Evolutionary conservation across 2,888 invertebrate genomes (phyloP), one percentile per base, ranked within the genome.

Genomic region (Drosophila quasianomalipes): DNA sequence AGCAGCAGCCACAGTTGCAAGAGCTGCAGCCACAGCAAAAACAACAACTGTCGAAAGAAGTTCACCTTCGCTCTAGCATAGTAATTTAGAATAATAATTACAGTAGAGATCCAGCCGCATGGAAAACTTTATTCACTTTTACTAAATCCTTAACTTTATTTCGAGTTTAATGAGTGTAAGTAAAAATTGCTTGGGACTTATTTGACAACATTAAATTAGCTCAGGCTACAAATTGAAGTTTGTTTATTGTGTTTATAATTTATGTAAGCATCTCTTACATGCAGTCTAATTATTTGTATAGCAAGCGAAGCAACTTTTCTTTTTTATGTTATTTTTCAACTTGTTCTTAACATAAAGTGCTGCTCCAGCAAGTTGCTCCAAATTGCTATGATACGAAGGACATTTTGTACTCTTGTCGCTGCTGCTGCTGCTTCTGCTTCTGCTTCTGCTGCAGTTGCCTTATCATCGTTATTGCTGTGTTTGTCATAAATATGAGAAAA

Each of bases 401-500:
- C 37, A 22, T 49, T 47, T 49, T 55, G 26, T 16, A 12, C 30
- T 19, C 26, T 26, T 26, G 26, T 37, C 28, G 26, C 37, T 26
- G 33, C 4, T 54, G 26, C 33, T 35, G 33, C 31, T 52, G 30
- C 3, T 31, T 4, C 14, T n/a, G 39, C 9, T 41, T 4, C 19
- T 33, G 31, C 16, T 52, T 5, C 22, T 16, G 54, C 12, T 55
- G 37, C 55, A 37, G 39, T 39, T 39, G 57, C 39, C 39, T n/a
- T 28, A 30, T 39, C 35, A 51, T 58, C 44, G 55, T 47, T 41
- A 51, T 33, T 69, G 63, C 58, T 54, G 35, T 49, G 26, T 30
- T 51, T 61, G 51, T 54, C 44, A 59, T 69, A 71, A 79, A 82
- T 79, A 87, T 83, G 82, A 83, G 73, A 82, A 81, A 73, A 70